phyloP scores from a whole-genome alignment of 1,140 invertebrate species.

The Maniola jurtina region DNA sequence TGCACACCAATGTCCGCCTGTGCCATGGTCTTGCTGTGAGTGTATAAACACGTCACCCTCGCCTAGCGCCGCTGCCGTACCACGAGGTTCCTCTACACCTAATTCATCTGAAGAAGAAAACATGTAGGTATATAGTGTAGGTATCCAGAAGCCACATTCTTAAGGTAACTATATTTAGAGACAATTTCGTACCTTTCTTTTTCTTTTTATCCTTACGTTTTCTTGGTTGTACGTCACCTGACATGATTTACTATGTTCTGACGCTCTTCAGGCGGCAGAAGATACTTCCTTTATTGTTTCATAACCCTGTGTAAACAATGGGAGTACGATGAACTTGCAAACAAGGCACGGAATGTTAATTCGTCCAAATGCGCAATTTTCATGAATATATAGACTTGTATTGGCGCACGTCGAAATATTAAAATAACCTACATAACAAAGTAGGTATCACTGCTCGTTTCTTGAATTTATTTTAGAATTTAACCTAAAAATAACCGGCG shows the following conservation, averaged over 20 bases:
- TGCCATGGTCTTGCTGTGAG: conserved; percentile 85
- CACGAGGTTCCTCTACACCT: conserved; percentile 63
- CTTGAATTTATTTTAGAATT: conserved; percentile 76
- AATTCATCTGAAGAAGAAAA: conserved; percentile 57
- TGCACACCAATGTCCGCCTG: conserved; percentile 89
- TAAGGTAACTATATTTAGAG: not conserved
- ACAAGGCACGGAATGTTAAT: conserved; percentile 39
- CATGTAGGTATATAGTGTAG: not conserved
- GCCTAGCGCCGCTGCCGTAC: conserved; percentile 60
- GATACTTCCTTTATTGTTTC: conserved; percentile 61
- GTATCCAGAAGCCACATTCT: not conserved
- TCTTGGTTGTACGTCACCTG: conserved; percentile 85
- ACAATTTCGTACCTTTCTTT: conserved; percentile 82
- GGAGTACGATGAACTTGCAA: conserved; percentile 54
- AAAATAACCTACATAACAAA: conserved; percentile 72
- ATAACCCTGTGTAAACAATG: conserved; percentile 73
- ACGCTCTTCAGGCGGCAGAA: conserved; percentile 64
- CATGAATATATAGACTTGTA: conserved; percentile 48
- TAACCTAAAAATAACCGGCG: conserved; percentile 77
- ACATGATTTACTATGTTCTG: conserved; percentile 79
- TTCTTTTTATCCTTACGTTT: conserved; percentile 86
- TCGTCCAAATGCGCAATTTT: conserved; percentile 68
- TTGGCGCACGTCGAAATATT: conserved; percentile 67
- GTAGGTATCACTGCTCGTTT: conserved; percentile 60
- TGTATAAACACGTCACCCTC: conserved; percentile 86